phyloP scores from a whole-genome alignment of 1,140 invertebrate genomes.

The Tetramorium alpestre region DNA sequence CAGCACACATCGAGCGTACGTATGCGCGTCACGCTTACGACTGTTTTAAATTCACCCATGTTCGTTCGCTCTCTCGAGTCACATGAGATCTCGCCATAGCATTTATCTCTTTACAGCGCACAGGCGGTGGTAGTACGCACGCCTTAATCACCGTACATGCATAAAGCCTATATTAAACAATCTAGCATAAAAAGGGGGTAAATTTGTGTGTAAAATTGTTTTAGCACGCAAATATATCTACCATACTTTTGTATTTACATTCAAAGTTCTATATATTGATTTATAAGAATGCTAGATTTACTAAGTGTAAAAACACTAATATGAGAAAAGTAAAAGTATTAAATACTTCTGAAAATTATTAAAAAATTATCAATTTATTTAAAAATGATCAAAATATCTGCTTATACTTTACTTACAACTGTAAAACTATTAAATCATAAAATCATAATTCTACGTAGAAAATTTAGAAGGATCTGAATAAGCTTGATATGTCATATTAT shows the following conservation, averaged over 20 bases:
- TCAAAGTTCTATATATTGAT: neutral
- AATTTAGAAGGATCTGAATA: neutral
- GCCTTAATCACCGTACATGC: slow-evolving; percentile 16
- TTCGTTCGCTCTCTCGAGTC: slow-evolving; percentile 63
- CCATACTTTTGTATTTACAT: neutral
- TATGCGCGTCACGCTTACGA: slow-evolving; percentile 73
- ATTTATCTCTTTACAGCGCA: slow-evolving; percentile 76
- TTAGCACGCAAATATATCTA: neutral
- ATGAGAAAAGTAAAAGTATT: neutral
- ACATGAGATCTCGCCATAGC: slow-evolving; percentile 76
- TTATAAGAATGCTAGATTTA: neutral
- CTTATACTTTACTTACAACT: neutral
- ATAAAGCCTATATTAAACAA: slow-evolving; percentile 26
- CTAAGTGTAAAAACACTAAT: neutral
- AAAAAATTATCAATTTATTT: neutral
- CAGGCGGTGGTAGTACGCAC: slow-evolving; percentile 74
- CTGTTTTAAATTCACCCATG: slow-evolving; percentile 75
- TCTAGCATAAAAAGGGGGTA: neutral
- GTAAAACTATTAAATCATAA: neutral
- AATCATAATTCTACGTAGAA: neutral
- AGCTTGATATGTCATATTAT: neutral
- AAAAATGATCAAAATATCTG: neutral
- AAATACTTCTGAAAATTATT: neutral
- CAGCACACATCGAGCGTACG: slow-evolving; percentile 60
- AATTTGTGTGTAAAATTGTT: neutral